Conservation (phyloP, 2,797 vertebrate genomes). For the Poliocrania exsul region DNA sequence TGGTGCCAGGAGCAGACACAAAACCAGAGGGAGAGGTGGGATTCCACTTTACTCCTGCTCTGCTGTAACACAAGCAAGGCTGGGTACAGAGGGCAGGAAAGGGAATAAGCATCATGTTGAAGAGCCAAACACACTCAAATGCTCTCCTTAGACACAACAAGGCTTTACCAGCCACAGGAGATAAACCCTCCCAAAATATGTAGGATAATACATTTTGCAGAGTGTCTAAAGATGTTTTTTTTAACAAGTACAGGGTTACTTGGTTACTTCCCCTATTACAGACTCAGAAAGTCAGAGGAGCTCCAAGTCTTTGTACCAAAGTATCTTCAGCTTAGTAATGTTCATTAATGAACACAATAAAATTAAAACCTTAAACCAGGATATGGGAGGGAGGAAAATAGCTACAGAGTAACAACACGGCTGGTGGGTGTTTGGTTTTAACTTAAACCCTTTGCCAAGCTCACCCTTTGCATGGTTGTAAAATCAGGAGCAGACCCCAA, state of each 20-base stretch:
- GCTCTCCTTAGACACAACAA: background rate
- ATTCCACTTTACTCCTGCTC: background rate
- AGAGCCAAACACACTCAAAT: background rate
- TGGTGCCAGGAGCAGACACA: background rate
- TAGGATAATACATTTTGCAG: background rate
- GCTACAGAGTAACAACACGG: fast-evolving
- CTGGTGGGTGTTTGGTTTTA: background rate
- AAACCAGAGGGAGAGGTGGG: background rate
- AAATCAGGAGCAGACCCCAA: background rate
- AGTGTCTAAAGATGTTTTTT: background rate
- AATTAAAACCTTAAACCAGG: background rate
- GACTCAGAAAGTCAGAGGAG: background rate
- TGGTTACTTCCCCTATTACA: background rate
- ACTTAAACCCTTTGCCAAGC: background rate
- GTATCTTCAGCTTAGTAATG: background rate
- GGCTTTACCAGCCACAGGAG: background rate
- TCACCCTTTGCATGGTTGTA: background rate
- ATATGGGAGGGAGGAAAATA: background rate
- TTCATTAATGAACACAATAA: background rate
- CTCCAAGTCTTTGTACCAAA: background rate
- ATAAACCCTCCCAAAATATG: fast-evolving
- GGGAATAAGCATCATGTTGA: background rate
- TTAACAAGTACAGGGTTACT: background rate
- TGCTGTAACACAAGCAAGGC: background rate
- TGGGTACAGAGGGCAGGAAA: background rate